A percentile compares a stretch with the other conserved stretches of the same genome.
Evolutionary conservation across 1,140 invertebrate species (phyloP).

Genomic region (Trinorchestia longiramus): DNA sequence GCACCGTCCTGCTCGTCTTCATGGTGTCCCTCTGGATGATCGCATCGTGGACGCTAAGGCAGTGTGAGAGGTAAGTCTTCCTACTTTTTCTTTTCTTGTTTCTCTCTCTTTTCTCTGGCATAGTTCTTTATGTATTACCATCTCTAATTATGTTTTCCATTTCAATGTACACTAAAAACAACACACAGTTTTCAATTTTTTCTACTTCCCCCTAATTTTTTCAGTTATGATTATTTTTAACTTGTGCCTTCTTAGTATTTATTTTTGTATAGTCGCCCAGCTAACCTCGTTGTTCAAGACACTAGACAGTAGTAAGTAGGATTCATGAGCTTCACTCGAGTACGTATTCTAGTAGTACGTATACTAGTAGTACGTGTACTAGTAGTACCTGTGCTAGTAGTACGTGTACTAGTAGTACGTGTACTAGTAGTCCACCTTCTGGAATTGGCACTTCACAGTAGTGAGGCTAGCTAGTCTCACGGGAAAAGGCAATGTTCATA

Average conservation of each 20-base stretch:
- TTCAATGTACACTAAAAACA: background rate
- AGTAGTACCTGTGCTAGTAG: too few species aligned
- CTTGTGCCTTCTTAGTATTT: background rate
- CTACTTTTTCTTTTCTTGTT: background rate
- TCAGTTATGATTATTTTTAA: background rate
- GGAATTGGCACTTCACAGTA: too few species aligned
- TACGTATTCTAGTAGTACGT: too few species aligned
- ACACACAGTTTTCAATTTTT: background rate
- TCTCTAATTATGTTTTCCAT: background rate
- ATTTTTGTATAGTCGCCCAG: background rate
- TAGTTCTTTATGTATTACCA: background rate
- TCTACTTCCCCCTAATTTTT: background rate
- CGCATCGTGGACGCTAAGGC: slow-evolving; percentile 96
- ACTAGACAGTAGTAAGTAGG: too few species aligned
- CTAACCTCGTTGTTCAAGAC: too few species aligned
- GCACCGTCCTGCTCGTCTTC: slow-evolving; percentile 96
- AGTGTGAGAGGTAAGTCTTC: slow-evolving; percentile 93
- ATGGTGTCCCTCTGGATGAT: slow-evolving; percentile 99
- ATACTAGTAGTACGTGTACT: too few species aligned
- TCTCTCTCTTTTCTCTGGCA: background rate
- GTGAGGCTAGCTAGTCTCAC: too few species aligned
- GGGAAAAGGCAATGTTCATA: too few species aligned
- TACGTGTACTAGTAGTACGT: too few species aligned
- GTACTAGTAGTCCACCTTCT: too few species aligned
- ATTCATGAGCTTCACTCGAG: too few species aligned